Evolutionary conservation across 1,140 invertebrate species (phyloP).

Genomic region (Holotrichia oblita): DNA sequence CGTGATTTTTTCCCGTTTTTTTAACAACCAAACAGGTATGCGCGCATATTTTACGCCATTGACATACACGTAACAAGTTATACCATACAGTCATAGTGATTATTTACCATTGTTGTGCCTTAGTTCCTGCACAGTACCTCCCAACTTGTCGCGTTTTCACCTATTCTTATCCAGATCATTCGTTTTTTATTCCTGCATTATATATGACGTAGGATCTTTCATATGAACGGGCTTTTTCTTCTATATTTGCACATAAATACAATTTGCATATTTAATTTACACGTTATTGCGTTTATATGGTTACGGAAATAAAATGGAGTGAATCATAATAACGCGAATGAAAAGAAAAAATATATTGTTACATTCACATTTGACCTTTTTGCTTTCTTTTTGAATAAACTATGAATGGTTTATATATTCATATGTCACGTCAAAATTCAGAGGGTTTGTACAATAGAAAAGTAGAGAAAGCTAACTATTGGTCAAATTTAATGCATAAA

Average conservation of each 20-base stretch:
- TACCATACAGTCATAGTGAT: constrained; percentile 33
- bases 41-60: constrained; percentile 22
- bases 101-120: constrained; percentile 38
- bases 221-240: not conserved
- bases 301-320: not conserved
- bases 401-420: not conserved
- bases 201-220: not conserved
- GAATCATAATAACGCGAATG: not conserved
- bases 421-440: not conserved
- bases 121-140: not conserved
- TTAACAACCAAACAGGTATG: constrained; percentile 44
- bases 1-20: constrained; percentile 44
- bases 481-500: not conserved
- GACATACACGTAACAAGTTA: constrained; percentile 41
- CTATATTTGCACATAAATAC: constrained; percentile 6
- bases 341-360: constrained; percentile 2
- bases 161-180: not conserved
- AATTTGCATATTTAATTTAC: constrained; percentile 28
- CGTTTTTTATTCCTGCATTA: not conserved
- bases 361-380: not conserved
- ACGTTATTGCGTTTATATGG: not conserved
- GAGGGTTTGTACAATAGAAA: not conserved
- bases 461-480: not conserved
- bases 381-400: not conserved
- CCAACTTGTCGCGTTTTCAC: not conserved